Conservation (phyloP, 1,140 invertebrate genomes). For the Coenobita brevimanus region DNA sequence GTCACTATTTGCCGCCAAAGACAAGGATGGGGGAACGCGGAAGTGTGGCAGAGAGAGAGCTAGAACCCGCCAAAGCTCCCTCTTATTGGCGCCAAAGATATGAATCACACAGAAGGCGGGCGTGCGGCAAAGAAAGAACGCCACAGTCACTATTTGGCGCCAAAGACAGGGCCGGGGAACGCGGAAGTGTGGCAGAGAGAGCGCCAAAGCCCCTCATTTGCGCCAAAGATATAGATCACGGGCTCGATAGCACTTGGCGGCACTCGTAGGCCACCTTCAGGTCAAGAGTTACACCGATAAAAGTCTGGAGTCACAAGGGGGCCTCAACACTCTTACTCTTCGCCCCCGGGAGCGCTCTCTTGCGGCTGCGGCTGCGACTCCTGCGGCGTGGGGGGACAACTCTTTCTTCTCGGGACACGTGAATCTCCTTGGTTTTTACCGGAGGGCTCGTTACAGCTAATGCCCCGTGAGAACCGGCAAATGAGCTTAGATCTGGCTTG, state of each 20-base stretch:
- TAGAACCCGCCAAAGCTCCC: too few species aligned
- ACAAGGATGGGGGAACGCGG: too few species aligned
- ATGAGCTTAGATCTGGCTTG: slow-evolving; percentile 69
- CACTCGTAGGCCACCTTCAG: slow-evolving; percentile 67
- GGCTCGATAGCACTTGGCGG: slow-evolving; percentile 65
- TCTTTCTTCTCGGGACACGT: slow-evolving; percentile 47
- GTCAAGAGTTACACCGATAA: slow-evolving; percentile 68
- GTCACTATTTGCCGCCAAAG: too few species aligned
- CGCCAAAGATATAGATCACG: slow-evolving; percentile 68
- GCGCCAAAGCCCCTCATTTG: slow-evolving; percentile 51
- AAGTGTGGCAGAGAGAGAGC: too few species aligned
- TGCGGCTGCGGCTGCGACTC: slow-evolving; percentile 34
- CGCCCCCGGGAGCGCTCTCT: slow-evolving; percentile 50
- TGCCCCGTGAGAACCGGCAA: slow-evolving; percentile 56
- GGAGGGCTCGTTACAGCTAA: slow-evolving; percentile 62
- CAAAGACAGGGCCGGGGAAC: too few species aligned
- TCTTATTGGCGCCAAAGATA: too few species aligned
- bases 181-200: slow-evolving; percentile 31
- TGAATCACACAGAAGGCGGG: too few species aligned
- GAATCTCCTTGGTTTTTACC: slow-evolving; percentile 42
- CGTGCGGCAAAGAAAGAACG: too few species aligned
- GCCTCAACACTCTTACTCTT: slow-evolving; percentile 55
- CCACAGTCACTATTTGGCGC: too few species aligned
- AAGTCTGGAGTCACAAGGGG: slow-evolving; percentile 59
- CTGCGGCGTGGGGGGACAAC: too few species aligned